Evolutionary conservation across 1,140 invertebrate genomes (phyloP), one percentile per base, ranked within the genome.

Genomic region (Lepidurus apus): DNA sequence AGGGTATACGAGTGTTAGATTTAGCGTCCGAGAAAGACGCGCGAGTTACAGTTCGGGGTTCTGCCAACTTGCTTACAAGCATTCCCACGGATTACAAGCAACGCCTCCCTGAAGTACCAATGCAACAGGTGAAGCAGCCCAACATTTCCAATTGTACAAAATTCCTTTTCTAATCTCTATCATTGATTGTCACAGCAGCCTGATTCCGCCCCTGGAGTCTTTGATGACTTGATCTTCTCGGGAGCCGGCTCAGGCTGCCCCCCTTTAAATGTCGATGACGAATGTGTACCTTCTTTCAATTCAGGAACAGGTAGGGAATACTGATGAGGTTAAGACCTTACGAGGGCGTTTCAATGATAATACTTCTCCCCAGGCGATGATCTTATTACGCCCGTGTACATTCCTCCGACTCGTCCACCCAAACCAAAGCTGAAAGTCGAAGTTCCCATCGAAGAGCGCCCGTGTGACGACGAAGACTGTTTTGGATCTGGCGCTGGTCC

Each of bases 321-420:
- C 2, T 65, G 6, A 7, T n/a, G 13, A 11, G 13, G 7, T 65
- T 17, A 2, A 65, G 21, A n/a, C 6, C 13, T 13, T 21, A 5
- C 4, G 21, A 21, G 6, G 1, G 3, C 17, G 21, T 9, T 65
- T 7, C 0, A 65, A 65, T 13, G 6, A 7, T 65, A 21, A 17
- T 42, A 34, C 34, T 53, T 78, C 13, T 79, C 78, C 80, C 1
- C 81, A 86, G 85, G 84, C 75, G 94, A 95, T 84, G 94, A 96
- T 83, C 87, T 97, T 17, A 95, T 97, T 76, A 97, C 95, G 0
- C 95, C 95, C 0, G 93, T 96, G 0, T 96, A 95, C 85, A 91
- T 94, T 13, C 92, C 94, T 24, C 91, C 79, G 21, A 94, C 93
- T 34, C 89, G 89, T 80, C 88, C 91, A 78, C 80, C 81, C 7